phyloP scores from a whole-genome alignment of 2,113 vertebrate species.

The Xiphias gladius region DNA sequence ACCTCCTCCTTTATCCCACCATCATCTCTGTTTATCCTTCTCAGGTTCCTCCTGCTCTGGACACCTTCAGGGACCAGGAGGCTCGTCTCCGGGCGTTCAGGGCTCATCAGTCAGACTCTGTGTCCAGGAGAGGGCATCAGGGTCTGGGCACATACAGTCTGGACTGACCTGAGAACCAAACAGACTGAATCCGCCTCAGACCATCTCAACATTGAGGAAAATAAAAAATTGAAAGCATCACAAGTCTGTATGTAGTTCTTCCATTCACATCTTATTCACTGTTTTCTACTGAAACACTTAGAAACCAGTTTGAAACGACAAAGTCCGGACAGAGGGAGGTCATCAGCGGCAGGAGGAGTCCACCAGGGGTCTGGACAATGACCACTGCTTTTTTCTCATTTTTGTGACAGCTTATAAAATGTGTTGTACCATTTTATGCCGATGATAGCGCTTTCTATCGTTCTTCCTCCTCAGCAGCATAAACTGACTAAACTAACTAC shows the following conservation, averaged over 20 bases:
- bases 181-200: neutral
- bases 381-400: neutral
- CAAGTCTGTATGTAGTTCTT: neutral
- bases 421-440: too few species aligned
- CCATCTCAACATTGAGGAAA: neutral
- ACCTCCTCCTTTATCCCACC: too few species aligned
- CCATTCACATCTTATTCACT: too few species aligned
- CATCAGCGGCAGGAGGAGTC: too few species aligned
- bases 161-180: slow-evolving; percentile 43
- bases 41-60: slow-evolving; percentile 86
- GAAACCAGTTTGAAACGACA: too few species aligned
- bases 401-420: too few species aligned
- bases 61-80: slow-evolving; percentile 85
- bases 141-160: slow-evolving; percentile 75
- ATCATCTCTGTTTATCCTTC: too few species aligned
- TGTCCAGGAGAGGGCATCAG: slow-evolving; percentile 61
- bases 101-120: slow-evolving; percentile 73
- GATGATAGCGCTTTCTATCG: too few species aligned
- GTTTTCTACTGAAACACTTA: too few species aligned
- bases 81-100: slow-evolving; percentile 67
- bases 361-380: neutral
- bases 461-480: too few species aligned
- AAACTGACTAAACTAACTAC: too few species aligned
- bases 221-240: neutral
- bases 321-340: too few species aligned